Conservation (phyloP, 2,888 invertebrate species). For the Hoplodrina blanda region DNA sequence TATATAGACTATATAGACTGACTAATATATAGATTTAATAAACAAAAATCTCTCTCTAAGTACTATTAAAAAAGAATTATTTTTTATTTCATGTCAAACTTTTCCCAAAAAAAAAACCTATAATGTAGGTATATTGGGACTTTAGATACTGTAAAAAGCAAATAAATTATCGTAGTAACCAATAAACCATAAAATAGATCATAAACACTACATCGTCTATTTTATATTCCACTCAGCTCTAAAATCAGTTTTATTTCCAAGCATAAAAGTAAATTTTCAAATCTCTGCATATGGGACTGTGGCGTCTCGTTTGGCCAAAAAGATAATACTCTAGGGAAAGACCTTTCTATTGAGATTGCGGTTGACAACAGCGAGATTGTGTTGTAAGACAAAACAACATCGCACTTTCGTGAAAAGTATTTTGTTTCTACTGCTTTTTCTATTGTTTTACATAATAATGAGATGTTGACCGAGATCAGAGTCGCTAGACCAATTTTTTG, state of each 20-base stretch:
- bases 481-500: no score
- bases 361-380: conserved; percentile 34
- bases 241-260: conserved; percentile 53
- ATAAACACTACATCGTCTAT: conserved; percentile 29
- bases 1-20: no score
- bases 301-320: conserved; percentile 40
- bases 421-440: conserved; percentile 1
- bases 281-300: conserved; percentile 37
- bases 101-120: no score
- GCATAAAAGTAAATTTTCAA: conserved; percentile 42
- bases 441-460: neutral
- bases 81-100: no score
- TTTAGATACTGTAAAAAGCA: neutral
- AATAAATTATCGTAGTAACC: neutral
- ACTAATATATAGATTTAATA: no score
- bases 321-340: conserved; percentile 66
- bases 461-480: no score
- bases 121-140: no score
- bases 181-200: conserved; percentile 28
- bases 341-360: conserved; percentile 58
- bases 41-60: no score
- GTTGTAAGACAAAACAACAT: conserved; percentile 23
- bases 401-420: conserved; percentile 15
- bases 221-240: conserved; percentile 36
- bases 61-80: no score